Evolutionary conservation across 2,113 vertebrate genomes (phyloP).

Genomic region (Coreoperca whiteheadi): DNA sequence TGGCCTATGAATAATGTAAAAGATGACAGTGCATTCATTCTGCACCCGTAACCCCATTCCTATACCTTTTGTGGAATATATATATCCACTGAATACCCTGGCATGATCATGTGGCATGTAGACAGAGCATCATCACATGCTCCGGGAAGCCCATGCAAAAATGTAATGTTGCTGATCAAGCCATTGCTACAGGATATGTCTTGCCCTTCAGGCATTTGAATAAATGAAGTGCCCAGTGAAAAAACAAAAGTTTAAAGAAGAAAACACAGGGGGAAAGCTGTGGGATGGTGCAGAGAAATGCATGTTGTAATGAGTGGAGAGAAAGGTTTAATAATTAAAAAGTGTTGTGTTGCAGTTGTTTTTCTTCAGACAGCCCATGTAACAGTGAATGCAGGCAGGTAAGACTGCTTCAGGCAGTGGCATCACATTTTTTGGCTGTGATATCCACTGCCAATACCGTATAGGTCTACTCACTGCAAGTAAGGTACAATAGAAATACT

Average conservation of each 20-base stretch:
- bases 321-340: slow-evolving; percentile 51
- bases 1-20: slow-evolving; percentile 79
- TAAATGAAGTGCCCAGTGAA: slow-evolving; percentile 14
- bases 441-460: not conserved
- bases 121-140: slow-evolving; percentile 51
- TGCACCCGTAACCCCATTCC: slow-evolving; percentile 55
- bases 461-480: not conserved
- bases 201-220: slow-evolving; percentile 31
- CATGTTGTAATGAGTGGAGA: slow-evolving; percentile 15
- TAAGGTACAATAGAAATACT: not conserved
- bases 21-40: slow-evolving; percentile 67
- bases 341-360: slow-evolving; percentile 35
- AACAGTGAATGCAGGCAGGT: slow-evolving; percentile 11
- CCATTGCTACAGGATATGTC: slow-evolving; percentile 31
- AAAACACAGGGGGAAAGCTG: not conserved
- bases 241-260: slow-evolving; percentile 1
- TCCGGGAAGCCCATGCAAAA: slow-evolving; percentile 41
- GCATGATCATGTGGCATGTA: slow-evolving; percentile 32
- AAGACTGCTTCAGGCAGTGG: slow-evolving; percentile 17
- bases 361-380: slow-evolving; percentile 2
- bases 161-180: slow-evolving; percentile 42
- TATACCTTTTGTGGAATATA: slow-evolving; percentile 49
- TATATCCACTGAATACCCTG: slow-evolving; percentile 44
- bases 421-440: slow-evolving; percentile 4
- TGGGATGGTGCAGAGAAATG: slow-evolving; percentile 11